Evolutionary conservation across 2,113 vertebrate genomes (phyloP).

Genomic region (Paedocypris sp.): DNA sequence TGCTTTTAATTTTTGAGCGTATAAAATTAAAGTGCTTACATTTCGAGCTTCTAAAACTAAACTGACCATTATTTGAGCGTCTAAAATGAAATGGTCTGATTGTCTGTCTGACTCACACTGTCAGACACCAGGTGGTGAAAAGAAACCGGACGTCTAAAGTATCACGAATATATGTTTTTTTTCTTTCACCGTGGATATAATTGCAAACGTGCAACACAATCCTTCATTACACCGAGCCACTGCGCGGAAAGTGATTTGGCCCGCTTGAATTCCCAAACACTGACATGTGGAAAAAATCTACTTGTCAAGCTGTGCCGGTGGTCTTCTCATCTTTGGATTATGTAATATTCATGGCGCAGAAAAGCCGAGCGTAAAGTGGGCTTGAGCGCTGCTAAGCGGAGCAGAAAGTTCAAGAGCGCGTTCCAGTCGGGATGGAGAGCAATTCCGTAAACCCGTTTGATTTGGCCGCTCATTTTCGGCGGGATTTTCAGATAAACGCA

Average conservation of each 20-base stretch:
- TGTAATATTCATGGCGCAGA: conserved; percentile 40
- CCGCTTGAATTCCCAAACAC: conserved; percentile 43
- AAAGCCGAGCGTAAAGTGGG: conserved; percentile 27
- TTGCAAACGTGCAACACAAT: conserved; percentile 1
- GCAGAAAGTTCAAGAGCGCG: conserved; percentile 14
- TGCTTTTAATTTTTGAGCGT: no score
- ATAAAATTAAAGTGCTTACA: no score
- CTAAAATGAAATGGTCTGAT: neutral
- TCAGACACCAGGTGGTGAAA: conserved; percentile 39
- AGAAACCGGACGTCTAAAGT: conserved; percentile 29
- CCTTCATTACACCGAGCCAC: neutral
- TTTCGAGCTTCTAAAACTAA: no score
- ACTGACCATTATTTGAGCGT: conserved; percentile 34
- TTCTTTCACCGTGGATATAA: neutral
- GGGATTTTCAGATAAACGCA: conserved; percentile 2
- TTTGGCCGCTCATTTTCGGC: no score
- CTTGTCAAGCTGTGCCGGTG: conserved; percentile 53
- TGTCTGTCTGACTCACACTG: conserved; percentile 4
- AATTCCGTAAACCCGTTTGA: conserved; percentile 10
- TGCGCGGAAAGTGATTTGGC: conserved; percentile 22
- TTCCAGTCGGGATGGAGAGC: neutral
- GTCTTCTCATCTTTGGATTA: conserved; percentile 41
- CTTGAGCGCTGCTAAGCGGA: conserved; percentile 27
- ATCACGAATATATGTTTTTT: conserved; percentile 36
- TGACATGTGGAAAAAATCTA: conserved; percentile 55